Base-by-base conservation (phyloP, 1,140 invertebrate genomes). In the Ceratina australensis region DNA sequence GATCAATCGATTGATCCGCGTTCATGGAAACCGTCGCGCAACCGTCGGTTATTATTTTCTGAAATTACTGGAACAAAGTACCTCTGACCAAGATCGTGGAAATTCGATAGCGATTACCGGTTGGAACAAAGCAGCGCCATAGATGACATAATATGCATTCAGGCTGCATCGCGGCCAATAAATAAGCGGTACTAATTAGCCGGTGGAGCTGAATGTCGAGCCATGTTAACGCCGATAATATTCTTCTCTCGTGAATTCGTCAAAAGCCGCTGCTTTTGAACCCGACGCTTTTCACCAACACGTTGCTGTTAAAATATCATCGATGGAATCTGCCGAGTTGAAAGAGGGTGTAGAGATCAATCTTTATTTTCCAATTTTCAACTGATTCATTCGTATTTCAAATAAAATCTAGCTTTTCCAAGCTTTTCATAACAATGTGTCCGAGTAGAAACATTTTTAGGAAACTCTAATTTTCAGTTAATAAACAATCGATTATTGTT, bases 121-220 rank as follows among this genome's bases (percentile, higher is more conserved):
- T 10, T 50, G 18, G 18, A 12, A 26, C 42, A 10, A 52, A 52
- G 28, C 42, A 10, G 33, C 2, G 33, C 22, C 22, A 4, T 13
- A 13, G 47, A 54, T 18, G 22, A 60, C 60, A 18, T 18, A 52
- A 50, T 59, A 72, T 72, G 33, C 68, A 72, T 16, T 24, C 57
- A 42, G 3, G 18, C 1, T 49, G 68, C 68, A 72, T 72, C 24
- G 16, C 5, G 24, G 12, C 24, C 1, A 24, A 67, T 66, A 63
- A 74, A 66, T 74, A 66, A 66, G 33, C 57, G 56, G 66, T 33
- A 15, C 33, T 74, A 66, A 57, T 74, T 66, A 74, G 52, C 18
- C 13, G 20, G 22, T 7, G 3, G 20, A 18, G 33, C 20, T 7
- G 50, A 56, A 56, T 56, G 33, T 26, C 72, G 47, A 54, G 42